Evolutionary conservation across 2,113 vertebrate species (phyloP).

Genomic region (Erythrocercus mccallii): DNA sequence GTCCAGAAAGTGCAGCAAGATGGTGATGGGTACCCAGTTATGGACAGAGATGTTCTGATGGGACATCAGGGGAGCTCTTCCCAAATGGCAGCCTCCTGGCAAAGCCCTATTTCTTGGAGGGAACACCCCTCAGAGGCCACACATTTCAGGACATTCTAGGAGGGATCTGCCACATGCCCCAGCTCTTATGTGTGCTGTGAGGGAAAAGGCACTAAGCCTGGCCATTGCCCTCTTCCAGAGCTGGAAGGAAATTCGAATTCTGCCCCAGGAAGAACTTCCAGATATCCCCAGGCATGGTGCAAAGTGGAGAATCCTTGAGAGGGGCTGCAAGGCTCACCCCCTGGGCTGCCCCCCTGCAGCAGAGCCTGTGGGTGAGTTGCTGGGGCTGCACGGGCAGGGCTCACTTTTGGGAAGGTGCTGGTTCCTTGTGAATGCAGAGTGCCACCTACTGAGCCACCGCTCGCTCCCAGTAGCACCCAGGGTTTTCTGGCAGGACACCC

Average conservation of each 20-base stretch:
- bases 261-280: neutral
- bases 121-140: neutral
- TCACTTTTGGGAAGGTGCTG: neutral
- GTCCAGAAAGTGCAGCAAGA: neutral
- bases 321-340: neutral
- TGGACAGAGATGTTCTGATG: rapidly evolving
- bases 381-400: neutral
- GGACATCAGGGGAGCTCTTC: neutral
- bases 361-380: neutral
- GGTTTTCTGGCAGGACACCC: neutral
- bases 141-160: neutral
- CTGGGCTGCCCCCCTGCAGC: neutral
- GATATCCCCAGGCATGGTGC: neutral
- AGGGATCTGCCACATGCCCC: neutral
- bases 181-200: neutral
- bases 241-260: neutral
- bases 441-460: slow-evolving; percentile 47
- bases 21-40: neutral
- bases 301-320: neutral
- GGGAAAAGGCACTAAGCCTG: neutral
- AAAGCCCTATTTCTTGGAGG: neutral
- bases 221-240: neutral
- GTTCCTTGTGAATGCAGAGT: slow-evolving; percentile 39
- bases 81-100: neutral
- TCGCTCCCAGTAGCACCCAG: rapidly evolving